Percentiles rank a stretch among this genome's conserved stretches.
These are phyloP conservation scores for Sterrhoptilus dennistouni DNA, from an alignment of 2,113 vertebrate genomes.

Conservation along the genomic window DNA sequence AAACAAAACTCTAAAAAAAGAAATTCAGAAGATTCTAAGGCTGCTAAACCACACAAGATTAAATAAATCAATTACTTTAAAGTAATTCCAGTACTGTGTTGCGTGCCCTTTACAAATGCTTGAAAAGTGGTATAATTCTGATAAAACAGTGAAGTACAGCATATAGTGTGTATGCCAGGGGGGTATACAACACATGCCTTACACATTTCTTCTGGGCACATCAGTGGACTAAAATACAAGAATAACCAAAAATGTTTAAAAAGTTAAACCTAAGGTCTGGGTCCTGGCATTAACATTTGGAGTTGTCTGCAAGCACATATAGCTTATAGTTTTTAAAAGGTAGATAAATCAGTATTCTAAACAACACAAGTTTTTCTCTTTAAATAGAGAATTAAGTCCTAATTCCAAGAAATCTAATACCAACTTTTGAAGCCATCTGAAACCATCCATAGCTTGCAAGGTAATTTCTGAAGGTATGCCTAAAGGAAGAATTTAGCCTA, in stretches of 20 bases:
- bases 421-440: neutral
- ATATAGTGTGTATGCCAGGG: neutral
- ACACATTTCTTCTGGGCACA: neutral
- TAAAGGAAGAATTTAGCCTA: neutral
- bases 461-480: neutral
- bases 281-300: neutral
- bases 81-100: neutral
- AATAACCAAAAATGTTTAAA: neutral
- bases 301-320: neutral
- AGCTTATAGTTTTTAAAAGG: neutral
- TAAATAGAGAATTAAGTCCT: neutral
- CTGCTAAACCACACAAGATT: neutral
- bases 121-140: neutral
- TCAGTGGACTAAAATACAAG: neutral
- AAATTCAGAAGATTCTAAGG: neutral
- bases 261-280: neutral
- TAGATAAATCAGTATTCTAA: neutral
- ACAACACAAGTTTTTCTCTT: neutral
- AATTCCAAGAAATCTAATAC: neutral
- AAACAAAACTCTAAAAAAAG: neutral
- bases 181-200: neutral
- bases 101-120: neutral
- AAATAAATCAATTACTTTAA: neutral
- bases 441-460: neutral
- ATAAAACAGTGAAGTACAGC: neutral